A percentile compares a stretch with the other conserved stretches of the same genome.
Conservation (phyloP, 1,140 invertebrate genomes). For the Megathymus violae region DNA sequence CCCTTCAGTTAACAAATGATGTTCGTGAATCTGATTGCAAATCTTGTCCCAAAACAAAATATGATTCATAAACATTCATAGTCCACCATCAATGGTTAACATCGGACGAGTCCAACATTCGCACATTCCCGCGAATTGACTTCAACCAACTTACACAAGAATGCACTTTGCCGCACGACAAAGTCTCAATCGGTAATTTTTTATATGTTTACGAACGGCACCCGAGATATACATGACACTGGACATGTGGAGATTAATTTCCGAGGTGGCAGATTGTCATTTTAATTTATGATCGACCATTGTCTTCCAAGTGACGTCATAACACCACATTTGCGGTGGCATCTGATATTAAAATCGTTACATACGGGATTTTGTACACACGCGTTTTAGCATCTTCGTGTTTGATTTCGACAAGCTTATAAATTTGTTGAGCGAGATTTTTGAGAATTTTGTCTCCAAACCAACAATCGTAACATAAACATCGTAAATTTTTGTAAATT, state of each 20-base stretch:
- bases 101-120: conserved; percentile 59
- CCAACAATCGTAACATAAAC: too few relatives aligned
- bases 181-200: conserved; percentile 76
- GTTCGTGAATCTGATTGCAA: conserved; percentile 28
- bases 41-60: conserved; percentile 37
- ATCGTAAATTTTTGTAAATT: too few relatives aligned
- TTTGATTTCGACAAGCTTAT: conserved; percentile 21
- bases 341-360: conserved; percentile 57
- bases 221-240: conserved; percentile 62
- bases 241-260: conserved; percentile 78
- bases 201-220: conserved; percentile 64
- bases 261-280: conserved; percentile 77
- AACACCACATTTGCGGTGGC: conserved; percentile 53
- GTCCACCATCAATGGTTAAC: conserved; percentile 50
- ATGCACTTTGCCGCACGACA: conserved; percentile 73
- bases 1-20: conserved; percentile 29
- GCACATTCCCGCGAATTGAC: conserved; percentile 75
- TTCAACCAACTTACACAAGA: conserved; percentile 74
- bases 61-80: conserved; percentile 54
- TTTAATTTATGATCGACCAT: conserved; percentile 79
- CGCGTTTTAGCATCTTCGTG: neutral
- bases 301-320: conserved; percentile 76
- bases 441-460: neutral
- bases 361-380: conserved; percentile 8
- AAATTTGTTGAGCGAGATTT: neutral